Conservation (phyloP, 1,140 invertebrate species). For the Lordiphosa mommai region DNA sequence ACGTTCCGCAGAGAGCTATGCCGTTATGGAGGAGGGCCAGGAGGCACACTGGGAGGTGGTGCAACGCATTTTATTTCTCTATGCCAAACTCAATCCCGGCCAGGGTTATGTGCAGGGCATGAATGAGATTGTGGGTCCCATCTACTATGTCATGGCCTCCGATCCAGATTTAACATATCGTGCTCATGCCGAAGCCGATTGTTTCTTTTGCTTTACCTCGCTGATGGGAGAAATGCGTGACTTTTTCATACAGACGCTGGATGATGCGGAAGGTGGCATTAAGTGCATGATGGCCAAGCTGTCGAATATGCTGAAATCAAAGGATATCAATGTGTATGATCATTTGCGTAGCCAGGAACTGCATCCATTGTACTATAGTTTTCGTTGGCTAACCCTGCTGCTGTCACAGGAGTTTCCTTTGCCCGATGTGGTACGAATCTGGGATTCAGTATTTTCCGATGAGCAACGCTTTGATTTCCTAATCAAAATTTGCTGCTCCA, state of each 20-base stretch:
- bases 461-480: constrained; percentile 93
- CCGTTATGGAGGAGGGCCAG: constrained; percentile 88
- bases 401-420: constrained; percentile 98
- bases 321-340: constrained; percentile 89
- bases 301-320: constrained; percentile 86
- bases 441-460: constrained; percentile 97
- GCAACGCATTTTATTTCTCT: constrained; percentile 97
- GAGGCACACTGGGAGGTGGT: constrained; percentile 98
- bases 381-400: constrained; percentile 94
- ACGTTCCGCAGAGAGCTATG: constrained; percentile 88
- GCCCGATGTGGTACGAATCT: constrained; percentile 96
- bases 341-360: constrained; percentile 90
- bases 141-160: constrained; percentile 97
- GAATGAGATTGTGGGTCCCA: constrained; percentile 99
- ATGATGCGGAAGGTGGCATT: constrained; percentile 94
- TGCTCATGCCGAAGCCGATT: constrained; percentile 97
- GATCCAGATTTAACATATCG: constrained; percentile 91
- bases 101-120: constrained; percentile 99
- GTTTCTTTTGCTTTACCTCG: constrained; percentile 98
- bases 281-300: constrained; percentile 91
- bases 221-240: constrained; percentile 98
- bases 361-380: constrained; percentile 94
- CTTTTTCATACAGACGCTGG: constrained; percentile 97
- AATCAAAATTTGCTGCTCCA: constrained; percentile 95
- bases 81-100: constrained; percentile 98